Percentiles rank a stretch among this genome's conserved stretches.
Evolutionary conservation across 2,113 vertebrate genomes (phyloP).

Genomic region (Suncus etruscus): DNA sequence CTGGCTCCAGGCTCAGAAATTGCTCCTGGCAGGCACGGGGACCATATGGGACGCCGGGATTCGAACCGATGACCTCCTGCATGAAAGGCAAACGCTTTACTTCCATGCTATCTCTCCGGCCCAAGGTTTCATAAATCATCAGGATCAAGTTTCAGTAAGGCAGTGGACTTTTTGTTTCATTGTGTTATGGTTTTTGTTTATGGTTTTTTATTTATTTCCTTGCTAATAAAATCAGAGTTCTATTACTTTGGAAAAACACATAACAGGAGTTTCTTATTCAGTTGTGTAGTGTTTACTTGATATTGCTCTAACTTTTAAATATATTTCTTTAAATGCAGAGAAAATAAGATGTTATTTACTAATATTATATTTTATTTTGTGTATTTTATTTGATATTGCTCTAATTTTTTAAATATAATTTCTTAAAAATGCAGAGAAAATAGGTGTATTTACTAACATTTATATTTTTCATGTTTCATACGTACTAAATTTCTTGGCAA

Average conservation of each 20-base stretch:
- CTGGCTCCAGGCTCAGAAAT: too few species aligned
- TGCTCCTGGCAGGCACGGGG: too few species aligned
- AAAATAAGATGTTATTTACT: not conserved
- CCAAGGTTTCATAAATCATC: not conserved
- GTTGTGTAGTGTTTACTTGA: not conserved
- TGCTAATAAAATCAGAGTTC: not conserved
- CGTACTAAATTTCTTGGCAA: not conserved
- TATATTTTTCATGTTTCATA: not conserved
- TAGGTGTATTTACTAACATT: not conserved
- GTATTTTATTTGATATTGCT: not conserved
- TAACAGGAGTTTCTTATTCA: not conserved
- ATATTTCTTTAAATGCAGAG: not conserved
- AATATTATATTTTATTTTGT: not conserved
- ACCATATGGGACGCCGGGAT: too few species aligned
- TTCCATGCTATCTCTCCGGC: not conserved
- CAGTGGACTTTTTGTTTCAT: not conserved
- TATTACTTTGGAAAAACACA: not conserved
- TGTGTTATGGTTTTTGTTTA: not conserved
- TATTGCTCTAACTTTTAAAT: not conserved
- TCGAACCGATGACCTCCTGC: too few species aligned
- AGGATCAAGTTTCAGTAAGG: not conserved
- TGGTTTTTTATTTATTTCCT: not conserved
- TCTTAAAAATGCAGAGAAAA: too few species aligned
- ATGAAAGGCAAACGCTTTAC: too few species aligned
- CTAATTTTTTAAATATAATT: constrained; percentile 8